These are phyloP conservation scores for Stercorarius parasiticus DNA, from an alignment of 2,113 vertebrate genomes.

Conservation along the genomic window DNA sequence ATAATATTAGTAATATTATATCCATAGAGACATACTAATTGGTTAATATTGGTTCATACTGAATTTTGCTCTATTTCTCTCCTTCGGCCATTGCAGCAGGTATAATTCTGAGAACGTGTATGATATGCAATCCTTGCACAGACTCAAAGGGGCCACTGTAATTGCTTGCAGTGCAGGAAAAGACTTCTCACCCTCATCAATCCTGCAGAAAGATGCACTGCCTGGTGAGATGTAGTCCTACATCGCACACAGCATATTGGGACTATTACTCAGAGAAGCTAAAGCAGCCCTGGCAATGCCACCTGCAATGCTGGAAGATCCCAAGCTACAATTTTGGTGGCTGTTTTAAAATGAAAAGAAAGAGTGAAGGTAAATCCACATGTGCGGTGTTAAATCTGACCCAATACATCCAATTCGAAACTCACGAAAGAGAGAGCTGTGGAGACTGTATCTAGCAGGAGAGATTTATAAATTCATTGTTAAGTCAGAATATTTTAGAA, in stretches of 20 bases:
- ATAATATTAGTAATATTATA: neutral
- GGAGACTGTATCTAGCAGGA: neutral
- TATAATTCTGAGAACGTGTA: neutral
- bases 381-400: neutral
- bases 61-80: neutral
- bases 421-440: neutral
- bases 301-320: neutral
- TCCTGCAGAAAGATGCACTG: neutral
- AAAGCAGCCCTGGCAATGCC: neutral
- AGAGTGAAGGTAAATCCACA: neutral
- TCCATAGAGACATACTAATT: neutral
- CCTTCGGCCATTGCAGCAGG: neutral
- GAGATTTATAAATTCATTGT: neutral
- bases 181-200: neutral
- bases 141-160: neutral
- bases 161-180: neutral
- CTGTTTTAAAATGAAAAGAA: neutral
- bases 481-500: conserved; percentile 10
- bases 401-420: neutral
- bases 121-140: neutral
- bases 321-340: neutral
- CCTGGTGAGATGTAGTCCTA: neutral
- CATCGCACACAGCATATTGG: neutral
- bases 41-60: neutral
- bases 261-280: neutral